phyloP scores from a whole-genome alignment of 2,113 vertebrate genomes.

The Atlantisia rogersi region DNA sequence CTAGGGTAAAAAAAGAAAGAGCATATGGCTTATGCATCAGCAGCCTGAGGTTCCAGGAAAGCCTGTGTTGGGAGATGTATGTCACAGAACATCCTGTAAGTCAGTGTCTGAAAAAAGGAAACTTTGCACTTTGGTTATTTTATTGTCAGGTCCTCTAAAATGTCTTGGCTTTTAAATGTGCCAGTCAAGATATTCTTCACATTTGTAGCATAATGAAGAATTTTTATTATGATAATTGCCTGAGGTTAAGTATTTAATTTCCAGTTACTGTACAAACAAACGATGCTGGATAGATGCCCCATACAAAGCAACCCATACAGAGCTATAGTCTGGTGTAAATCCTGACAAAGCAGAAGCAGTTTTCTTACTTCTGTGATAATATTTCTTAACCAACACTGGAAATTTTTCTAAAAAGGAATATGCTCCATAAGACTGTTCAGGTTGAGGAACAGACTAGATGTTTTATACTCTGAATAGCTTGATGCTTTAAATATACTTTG shows the following conservation, averaged over 20 bases:
- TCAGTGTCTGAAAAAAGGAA: neutral
- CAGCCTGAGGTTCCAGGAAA: neutral
- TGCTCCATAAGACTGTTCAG: neutral
- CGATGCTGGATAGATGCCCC: neutral
- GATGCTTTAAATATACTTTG: neutral
- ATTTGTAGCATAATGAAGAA: neutral
- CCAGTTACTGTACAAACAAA: neutral
- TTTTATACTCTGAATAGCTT: neutral
- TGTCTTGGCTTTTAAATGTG: neutral
- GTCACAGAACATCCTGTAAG: neutral
- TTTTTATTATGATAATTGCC: neutral
- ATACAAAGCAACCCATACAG: neutral
- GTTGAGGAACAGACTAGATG: neutral
- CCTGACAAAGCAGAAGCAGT: neutral
- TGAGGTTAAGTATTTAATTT: neutral
- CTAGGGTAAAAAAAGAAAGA: neutral
- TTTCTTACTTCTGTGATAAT: neutral
- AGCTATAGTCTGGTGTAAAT: neutral
- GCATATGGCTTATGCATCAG: neutral
- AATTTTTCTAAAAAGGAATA: neutral
- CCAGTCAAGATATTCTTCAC: neutral
- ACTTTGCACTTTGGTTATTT: neutral
- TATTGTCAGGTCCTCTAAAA: neutral
- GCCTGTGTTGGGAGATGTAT: neutral
- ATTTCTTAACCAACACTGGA: constrained; percentile 3